phyloP scores from a whole-genome alignment of 2,888 invertebrate genomes.

The Ditylenchus weischeri region DNA sequence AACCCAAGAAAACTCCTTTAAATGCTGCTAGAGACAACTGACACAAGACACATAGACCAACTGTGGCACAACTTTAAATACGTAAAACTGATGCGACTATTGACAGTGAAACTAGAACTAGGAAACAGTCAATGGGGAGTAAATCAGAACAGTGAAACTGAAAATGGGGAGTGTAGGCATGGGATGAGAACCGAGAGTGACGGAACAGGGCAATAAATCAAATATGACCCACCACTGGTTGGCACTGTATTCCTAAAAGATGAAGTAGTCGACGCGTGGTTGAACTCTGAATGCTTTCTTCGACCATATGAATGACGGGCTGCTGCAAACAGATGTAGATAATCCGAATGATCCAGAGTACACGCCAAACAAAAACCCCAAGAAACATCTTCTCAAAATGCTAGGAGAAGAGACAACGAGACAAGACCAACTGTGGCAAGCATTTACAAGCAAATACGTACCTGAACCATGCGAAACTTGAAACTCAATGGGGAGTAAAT shows the following conservation, averaged over 20 bases:
- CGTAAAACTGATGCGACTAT: not conserved
- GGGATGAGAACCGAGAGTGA: not conserved
- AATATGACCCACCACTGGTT: not conserved
- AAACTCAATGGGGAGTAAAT: not conserved
- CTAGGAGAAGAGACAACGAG: not conserved
- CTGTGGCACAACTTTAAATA: not conserved
- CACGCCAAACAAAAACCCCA: not conserved
- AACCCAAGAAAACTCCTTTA: not conserved
- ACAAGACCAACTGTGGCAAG: not conserved
- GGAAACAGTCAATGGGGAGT: no score
- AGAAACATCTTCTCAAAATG: not conserved
- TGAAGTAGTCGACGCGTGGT: no score
- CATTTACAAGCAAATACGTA: constrained; percentile 5
- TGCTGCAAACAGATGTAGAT: not conserved
- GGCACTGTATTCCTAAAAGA: no score
- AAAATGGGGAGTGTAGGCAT: not conserved
- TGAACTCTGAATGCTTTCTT: no score
- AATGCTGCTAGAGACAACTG: not conserved
- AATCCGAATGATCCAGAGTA: not conserved
- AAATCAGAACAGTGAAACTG: not conserved
- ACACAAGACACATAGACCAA: not conserved
- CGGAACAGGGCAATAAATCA: not conserved
- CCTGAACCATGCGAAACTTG: not conserved
- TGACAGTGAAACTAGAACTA: not conserved
- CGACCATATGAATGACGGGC: not conserved